A percentile compares a stretch with the other conserved stretches of the same genome.
phyloP scores from a whole-genome alignment of 2,113 vertebrate species.

The Macquaria ambigua region DNA sequence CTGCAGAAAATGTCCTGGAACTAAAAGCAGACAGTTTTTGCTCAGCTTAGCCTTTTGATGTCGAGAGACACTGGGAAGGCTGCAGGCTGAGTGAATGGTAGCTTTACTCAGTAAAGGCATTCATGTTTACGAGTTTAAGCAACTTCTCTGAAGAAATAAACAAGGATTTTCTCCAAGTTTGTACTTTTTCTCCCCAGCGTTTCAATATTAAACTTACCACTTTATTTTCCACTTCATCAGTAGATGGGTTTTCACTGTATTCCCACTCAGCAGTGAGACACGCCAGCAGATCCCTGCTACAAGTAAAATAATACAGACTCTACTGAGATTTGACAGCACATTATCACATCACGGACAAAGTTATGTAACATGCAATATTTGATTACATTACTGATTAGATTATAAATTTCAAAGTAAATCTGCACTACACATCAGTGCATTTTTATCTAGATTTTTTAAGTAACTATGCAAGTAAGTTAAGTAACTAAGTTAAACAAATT shows the following conservation, averaged over 20 bases:
- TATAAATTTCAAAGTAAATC: not conserved
- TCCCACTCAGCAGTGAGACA: slow-evolving; percentile 1
- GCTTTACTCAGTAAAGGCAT: slow-evolving; percentile 38
- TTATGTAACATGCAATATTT: not conserved
- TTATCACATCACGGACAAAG: not conserved
- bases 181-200: not conserved
- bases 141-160: slow-evolving; percentile 7
- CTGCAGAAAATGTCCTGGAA: slow-evolving; percentile 66
- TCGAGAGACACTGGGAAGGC: slow-evolving; percentile 49
- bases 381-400: not conserved
- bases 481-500: not conserved
- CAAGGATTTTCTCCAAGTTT: not conserved
- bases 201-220: slow-evolving; percentile 9
- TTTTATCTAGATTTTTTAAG: no score
- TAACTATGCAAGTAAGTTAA: no score
- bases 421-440: no score
- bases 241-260: slow-evolving; percentile 25
- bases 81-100: slow-evolving; percentile 55
- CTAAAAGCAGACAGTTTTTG: slow-evolving; percentile 48
- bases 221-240: not conserved
- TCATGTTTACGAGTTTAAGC: slow-evolving; percentile 6
- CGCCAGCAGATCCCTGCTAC: not conserved
- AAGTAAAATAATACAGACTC: not conserved
- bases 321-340: not conserved
- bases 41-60: slow-evolving; percentile 64